Evolutionary conservation across 2,113 vertebrate species (phyloP).

Genomic region (Triplophysa tibetana): DNA sequence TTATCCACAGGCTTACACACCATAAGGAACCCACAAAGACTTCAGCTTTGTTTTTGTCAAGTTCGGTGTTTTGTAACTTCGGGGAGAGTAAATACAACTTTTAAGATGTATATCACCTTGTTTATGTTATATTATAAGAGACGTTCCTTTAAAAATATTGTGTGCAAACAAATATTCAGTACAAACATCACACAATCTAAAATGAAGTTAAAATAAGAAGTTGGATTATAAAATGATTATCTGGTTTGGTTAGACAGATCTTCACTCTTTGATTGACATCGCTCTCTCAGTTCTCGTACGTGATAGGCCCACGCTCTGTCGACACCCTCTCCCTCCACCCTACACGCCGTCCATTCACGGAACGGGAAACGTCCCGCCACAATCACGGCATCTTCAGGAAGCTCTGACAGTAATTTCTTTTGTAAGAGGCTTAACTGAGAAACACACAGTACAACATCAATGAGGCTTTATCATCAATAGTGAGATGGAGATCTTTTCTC

Average conservation of each 20-base stretch:
- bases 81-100: not conserved
- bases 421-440: conserved; percentile 82
- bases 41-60: conserved; percentile 3
- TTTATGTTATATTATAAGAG: not conserved
- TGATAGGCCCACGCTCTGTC: conserved; percentile 90
- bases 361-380: conserved; percentile 90
- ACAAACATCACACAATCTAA: not conserved
- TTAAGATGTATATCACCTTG: not conserved
- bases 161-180: not conserved
- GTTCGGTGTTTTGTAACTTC: not conserved
- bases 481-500: not conserved
- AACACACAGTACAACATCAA: conserved; percentile 38
- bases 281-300: conserved; percentile 67
- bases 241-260: not conserved
- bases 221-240: not conserved
- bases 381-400: conserved; percentile 84
- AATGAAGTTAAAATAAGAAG: not conserved
- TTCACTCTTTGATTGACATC: conserved; percentile 23
- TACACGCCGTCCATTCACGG: conserved; percentile 81
- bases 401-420: conserved; percentile 82
- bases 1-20: not conserved
- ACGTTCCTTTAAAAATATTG: not conserved
- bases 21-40: conserved; percentile 32
- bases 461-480: not conserved
- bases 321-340: conserved; percentile 79